phyloP scores from a whole-genome alignment of 1,140 invertebrate genomes.

The Cherax destructor region DNA sequence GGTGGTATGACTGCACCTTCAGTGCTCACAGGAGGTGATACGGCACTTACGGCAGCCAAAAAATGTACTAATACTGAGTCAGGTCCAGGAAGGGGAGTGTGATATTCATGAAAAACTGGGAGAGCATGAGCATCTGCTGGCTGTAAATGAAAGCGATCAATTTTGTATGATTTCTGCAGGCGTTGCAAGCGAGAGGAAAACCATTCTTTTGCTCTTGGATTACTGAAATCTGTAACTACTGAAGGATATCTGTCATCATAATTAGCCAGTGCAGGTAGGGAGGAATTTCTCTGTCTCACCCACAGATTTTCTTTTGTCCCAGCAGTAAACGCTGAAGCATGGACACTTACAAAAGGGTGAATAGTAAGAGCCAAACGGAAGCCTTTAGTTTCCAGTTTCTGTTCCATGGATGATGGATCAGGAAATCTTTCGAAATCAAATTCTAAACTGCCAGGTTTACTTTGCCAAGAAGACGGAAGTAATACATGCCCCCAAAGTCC shows the following conservation, averaged over 20 bases:
- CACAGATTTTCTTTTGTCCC: slow-evolving; percentile 44
- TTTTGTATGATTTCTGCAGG: slow-evolving; percentile 40
- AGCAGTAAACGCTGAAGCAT: slow-evolving; percentile 32
- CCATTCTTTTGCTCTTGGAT: slow-evolving; percentile 50
- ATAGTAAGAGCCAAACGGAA: slow-evolving; percentile 51
- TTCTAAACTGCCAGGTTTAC: slow-evolving; percentile 39
- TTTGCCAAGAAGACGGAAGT: slow-evolving; percentile 61
- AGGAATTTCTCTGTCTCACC: slow-evolving; percentile 51
- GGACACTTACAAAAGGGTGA: slow-evolving; percentile 55
- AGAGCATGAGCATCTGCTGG: slow-evolving; percentile 60
- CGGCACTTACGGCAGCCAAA: slow-evolving; percentile 53
- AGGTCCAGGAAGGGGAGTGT: slow-evolving; percentile 29
- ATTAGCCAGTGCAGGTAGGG: slow-evolving; percentile 47
- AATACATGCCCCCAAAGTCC: slow-evolving; percentile 53
- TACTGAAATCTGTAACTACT: slow-evolving; percentile 62
- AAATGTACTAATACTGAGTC: slow-evolving; percentile 50
- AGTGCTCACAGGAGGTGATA: slow-evolving; percentile 61
- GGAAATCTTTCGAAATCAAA: slow-evolving; percentile 63
- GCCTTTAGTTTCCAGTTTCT: slow-evolving; percentile 32
- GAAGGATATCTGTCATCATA: slow-evolving; percentile 41
- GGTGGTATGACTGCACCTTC: slow-evolving; percentile 62
- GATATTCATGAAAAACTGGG: slow-evolving; percentile 44
- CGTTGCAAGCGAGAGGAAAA: slow-evolving; percentile 28
- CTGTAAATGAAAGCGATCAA: slow-evolving; percentile 66
- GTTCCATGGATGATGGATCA: slow-evolving; percentile 30